These are phyloP conservation scores for Caenorhabditis macrosperma DNA, from an alignment of 2,888 invertebrate species.

Conservation along the genomic window DNA sequence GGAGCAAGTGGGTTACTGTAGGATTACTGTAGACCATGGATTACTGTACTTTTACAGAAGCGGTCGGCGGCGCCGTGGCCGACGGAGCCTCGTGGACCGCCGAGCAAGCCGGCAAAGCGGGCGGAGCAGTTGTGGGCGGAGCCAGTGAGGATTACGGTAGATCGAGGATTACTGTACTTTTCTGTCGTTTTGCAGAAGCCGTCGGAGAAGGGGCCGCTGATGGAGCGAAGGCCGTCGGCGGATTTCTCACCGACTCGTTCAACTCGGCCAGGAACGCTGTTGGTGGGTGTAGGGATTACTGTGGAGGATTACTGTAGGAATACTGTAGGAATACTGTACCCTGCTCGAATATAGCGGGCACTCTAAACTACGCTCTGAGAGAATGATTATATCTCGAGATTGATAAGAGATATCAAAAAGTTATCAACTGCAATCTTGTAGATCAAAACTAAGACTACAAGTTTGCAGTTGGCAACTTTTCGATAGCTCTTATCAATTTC, in stretches of 20 bases:
- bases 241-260: slow-evolving; percentile 44
- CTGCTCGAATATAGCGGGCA: too few species aligned
- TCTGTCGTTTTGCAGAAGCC: slow-evolving; percentile 15
- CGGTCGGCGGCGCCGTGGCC: slow-evolving; percentile 29
- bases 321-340: too few species aligned
- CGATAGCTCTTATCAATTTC: too few species aligned
- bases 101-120: slow-evolving; percentile 31
- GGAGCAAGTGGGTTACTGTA: slow-evolving; percentile 49
- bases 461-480: too few species aligned
- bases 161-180: background rate
- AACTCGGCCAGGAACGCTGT: slow-evolving; percentile 49
- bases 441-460: too few species aligned
- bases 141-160: slow-evolving; percentile 32
- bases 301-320: too few species aligned
- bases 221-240: slow-evolving; percentile 58
- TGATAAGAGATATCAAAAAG: too few species aligned
- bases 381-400: too few species aligned
- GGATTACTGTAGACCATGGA: background rate
- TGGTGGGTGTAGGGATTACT: too few species aligned
- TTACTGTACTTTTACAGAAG: background rate
- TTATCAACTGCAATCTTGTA: too few species aligned
- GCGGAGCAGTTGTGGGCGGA: slow-evolving; percentile 45
- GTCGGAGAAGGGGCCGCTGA: slow-evolving; percentile 31
- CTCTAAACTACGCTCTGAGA: too few species aligned
- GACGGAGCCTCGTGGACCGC: slow-evolving; percentile 40